These are phyloP conservation scores for Phoxinus phoxinus DNA, from an alignment of 2,113 vertebrate species.

Conservation along the genomic window DNA sequence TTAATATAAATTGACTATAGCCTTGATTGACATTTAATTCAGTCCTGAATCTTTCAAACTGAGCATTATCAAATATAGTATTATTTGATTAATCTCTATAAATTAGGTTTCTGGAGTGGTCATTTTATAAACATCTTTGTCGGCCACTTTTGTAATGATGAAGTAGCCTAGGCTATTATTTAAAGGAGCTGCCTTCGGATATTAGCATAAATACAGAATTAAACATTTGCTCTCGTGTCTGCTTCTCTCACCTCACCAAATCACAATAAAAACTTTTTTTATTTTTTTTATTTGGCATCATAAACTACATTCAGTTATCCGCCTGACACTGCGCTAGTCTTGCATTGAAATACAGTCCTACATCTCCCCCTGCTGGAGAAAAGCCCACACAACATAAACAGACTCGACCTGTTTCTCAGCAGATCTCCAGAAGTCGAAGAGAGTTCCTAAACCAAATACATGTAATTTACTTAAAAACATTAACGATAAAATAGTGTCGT, in stretches of 20 bases:
- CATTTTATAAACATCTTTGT: background rate
- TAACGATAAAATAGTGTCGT: background rate
- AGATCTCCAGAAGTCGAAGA: background rate
- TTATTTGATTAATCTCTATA: background rate
- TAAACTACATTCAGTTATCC: background rate
- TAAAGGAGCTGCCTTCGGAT: background rate
- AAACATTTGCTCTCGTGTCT: background rate
- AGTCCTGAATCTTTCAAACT: background rate
- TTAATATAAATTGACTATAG: background rate
- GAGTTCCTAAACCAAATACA: background rate
- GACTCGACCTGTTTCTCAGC: background rate
- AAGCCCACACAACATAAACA: background rate
- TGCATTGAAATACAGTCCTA: background rate
- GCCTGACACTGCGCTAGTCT: background rate
- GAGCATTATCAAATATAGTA: background rate
- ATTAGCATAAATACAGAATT: background rate
- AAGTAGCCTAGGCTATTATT: background rate
- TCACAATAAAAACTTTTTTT: no score
- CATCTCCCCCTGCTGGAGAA: constrained; percentile 35
- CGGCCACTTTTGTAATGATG: background rate
- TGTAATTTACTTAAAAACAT: background rate
- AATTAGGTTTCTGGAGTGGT: background rate
- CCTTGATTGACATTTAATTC: background rate
- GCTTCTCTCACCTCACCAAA: no score
- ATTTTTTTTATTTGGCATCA: background rate